Percentiles rank a stretch among this genome's conserved stretches.
Evolutionary conservation across 2,797 vertebrate species (phyloP).

Genomic region (Pterois miles): DNA sequence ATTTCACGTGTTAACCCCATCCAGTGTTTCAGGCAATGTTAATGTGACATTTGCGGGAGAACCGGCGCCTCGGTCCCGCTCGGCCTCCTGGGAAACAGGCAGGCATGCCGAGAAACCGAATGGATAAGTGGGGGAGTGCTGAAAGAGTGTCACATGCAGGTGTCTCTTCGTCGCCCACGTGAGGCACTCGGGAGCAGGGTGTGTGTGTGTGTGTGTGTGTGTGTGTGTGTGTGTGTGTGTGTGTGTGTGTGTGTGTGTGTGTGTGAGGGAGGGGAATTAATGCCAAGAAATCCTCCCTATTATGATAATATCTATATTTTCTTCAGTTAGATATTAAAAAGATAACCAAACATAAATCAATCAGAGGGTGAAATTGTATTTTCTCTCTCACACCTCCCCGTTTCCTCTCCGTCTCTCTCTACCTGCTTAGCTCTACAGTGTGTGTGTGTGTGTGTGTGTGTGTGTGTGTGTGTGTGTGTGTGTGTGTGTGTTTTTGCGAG

Average conservation of each 20-base stretch:
- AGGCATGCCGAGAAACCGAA: conserved; percentile 53
- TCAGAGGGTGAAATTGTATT: conserved; percentile 56
- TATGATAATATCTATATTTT: conserved; percentile 53
- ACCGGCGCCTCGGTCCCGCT: conserved; percentile 14
- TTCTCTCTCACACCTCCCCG: conserved; percentile 32
- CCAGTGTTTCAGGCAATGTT: conserved; percentile 55
- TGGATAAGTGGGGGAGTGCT: conserved; percentile 3
- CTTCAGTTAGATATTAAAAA: conserved; percentile 72
- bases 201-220: conserved; percentile 19
- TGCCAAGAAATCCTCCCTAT: conserved; percentile 47
- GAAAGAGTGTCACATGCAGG: conserved; percentile 57
- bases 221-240: conserved; percentile 11
- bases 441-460: neutral
- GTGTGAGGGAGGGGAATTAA: neutral
- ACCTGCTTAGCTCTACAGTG: conserved; percentile 20
- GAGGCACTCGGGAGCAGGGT: conserved; percentile 27
- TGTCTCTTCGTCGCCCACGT: conserved; percentile 51
- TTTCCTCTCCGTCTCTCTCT: conserved; percentile 62
- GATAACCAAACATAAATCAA: conserved; percentile 65
- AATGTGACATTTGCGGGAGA: conserved; percentile 71
- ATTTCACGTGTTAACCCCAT: conserved; percentile 31
- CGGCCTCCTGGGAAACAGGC: conserved; percentile 28
- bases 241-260: neutral
- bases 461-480: neutral
- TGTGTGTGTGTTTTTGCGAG: conserved; percentile 2